Evolutionary conservation across 1,140 invertebrate genomes (phyloP).

Genomic region (Bilobella aurantiaca): DNA sequence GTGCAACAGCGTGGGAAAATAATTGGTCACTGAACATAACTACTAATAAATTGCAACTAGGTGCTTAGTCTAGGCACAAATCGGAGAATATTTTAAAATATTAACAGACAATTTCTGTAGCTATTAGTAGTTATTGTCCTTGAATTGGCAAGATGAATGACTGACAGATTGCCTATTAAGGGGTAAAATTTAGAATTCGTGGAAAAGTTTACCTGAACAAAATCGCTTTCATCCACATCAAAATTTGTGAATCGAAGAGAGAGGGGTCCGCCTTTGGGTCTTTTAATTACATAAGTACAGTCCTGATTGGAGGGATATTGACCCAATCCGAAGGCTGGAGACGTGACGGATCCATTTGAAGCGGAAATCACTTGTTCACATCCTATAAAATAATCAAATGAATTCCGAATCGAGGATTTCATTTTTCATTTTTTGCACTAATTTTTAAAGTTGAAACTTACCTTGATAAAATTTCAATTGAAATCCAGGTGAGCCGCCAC

Average conservation of each 20-base stretch:
- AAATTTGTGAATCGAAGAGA: slow-evolving; percentile 80
- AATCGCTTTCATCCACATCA: slow-evolving; percentile 72
- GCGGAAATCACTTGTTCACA: slow-evolving; percentile 34
- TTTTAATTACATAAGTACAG: slow-evolving; percentile 75
- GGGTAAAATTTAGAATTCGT: not conserved
- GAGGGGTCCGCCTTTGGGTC: slow-evolving; percentile 67
- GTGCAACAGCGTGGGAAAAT: too few relatives aligned
- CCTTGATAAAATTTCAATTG: slow-evolving; percentile 76
- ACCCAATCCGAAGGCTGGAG: slow-evolving; percentile 70
- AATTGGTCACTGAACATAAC: too few relatives aligned
- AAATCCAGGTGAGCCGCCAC: slow-evolving; percentile 80
- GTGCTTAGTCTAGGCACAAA: too few relatives aligned
- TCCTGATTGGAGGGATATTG: slow-evolving; percentile 86
- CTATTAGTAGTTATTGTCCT: too few relatives aligned
- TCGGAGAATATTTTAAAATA: too few relatives aligned
- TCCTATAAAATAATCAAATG: slow-evolving; percentile 15
- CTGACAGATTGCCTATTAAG: too few relatives aligned
- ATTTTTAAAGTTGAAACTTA: slow-evolving; percentile 30
- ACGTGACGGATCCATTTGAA: slow-evolving; percentile 54
- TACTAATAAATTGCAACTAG: too few relatives aligned
- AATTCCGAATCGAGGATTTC: not conserved
- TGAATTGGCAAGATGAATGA: too few relatives aligned
- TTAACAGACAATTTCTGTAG: too few relatives aligned
- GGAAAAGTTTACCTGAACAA: slow-evolving; percentile 55
- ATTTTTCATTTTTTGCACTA: not conserved